Base-by-base conservation (phyloP, 1,140 invertebrate species). In the Daktulosphaira vitifoliae region DNA sequence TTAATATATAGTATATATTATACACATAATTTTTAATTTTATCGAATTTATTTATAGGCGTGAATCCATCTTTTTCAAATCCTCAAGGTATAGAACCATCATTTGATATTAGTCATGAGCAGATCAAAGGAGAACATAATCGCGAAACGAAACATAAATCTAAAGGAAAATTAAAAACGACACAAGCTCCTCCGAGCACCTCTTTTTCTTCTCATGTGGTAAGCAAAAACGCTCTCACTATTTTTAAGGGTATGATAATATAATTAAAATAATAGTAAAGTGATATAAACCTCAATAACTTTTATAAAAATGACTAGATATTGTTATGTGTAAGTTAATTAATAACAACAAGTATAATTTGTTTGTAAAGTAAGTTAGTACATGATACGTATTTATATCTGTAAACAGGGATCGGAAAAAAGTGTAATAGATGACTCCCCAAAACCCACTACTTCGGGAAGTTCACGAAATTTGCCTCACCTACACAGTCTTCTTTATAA, bases 401-500 rank as follows among this genome's bases (percentile, higher is more conserved):
- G 65, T 65, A 46, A 39, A 68, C 66, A 66, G 53, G 25, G 59
- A 67, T 26, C 50, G 44, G 51, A 46, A 42, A 22, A 50, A 56
- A 42, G 59, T 52, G 26, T 18, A 52, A 46, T 51, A 68, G 49
- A 59, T 26, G 59, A 54, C 68, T 53, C 48, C 49, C 48, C 42
- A 39, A 56, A 66, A 56, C 77, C 80, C 68, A 77, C 79, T 69
- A 78, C 80, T 71, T 84, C 83, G 50, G 78, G 78, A 65, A 76
- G 81, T 68, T 81, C 80, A 68, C 78, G 82, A 65, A 76, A 81
- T 69, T 77, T 84, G 75, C 84, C 84, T 62, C 81, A 85, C 73
- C 81, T 87, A 71, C 82, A 80, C 74, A 79, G 79, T 71, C 77
- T 87, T 72, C 79, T 87, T 68, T 80, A 82, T 71, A 82, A 82